Conservation (phyloP, 2,888 invertebrate species). For the Molanna angustata region DNA sequence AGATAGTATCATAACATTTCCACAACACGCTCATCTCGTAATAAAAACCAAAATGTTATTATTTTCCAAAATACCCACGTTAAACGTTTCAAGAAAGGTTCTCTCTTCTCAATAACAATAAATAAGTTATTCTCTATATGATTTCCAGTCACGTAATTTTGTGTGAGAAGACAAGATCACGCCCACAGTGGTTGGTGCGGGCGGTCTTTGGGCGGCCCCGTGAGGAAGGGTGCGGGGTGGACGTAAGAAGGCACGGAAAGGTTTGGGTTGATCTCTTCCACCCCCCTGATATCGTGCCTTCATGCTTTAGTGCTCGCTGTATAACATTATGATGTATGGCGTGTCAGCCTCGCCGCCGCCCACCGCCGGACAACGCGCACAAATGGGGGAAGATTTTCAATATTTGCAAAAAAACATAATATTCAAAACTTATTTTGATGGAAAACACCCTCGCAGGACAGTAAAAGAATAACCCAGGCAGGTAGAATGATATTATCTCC, state of each 20-base stretch:
- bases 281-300: constrained; percentile 33
- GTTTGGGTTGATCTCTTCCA: constrained; percentile 18
- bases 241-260: constrained; percentile 5
- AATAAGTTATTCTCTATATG: constrained; percentile 9
- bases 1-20: too few relatives aligned
- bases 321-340: constrained; percentile 33
- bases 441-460: too few relatives aligned
- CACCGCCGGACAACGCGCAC: constrained; percentile 13
- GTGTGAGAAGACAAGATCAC: constrained; percentile 8
- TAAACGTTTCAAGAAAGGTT: too few relatives aligned
- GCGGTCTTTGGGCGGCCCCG: constrained; percentile 12
- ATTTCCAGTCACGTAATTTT: constrained; percentile 21
- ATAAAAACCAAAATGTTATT: too few relatives aligned
- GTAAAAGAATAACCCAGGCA: too few relatives aligned
- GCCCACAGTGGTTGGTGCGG: constrained; percentile 5
- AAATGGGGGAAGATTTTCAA: constrained; percentile 12
- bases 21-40: too few relatives aligned
- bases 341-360: constrained; percentile 21
- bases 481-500: too few relatives aligned
- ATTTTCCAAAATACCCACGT: too few relatives aligned
- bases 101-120: background rate
- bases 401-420: too few relatives aligned
- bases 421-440: too few relatives aligned
- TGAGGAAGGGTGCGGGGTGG: constrained; percentile 3
- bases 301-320: constrained; percentile 33